Evolutionary conservation across 23 tunicate genomes (phyloP).

Genomic region (Styela clava): DNA sequence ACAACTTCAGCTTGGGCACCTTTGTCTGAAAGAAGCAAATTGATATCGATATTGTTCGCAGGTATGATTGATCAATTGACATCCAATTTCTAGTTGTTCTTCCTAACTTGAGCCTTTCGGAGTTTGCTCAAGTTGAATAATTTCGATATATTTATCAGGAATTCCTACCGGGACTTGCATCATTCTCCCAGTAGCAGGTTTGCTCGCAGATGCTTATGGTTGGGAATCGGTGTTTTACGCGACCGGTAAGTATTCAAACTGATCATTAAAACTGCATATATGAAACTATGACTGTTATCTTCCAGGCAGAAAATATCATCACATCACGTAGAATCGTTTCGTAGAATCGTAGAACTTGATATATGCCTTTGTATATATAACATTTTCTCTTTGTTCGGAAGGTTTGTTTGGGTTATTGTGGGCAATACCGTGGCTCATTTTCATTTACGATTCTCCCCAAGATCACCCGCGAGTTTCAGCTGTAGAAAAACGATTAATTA

Average conservation of each 20-base stretch:
- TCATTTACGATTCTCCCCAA: conserved; percentile 13
- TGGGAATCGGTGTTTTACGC: conserved; percentile 10
- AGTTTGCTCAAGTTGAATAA: too few relatives aligned
- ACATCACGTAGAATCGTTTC: too few relatives aligned
- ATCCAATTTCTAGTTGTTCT: background rate
- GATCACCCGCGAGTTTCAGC: conserved; percentile 11
- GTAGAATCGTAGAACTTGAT: too few relatives aligned
- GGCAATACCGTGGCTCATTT: conserved; percentile 12
- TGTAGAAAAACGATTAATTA: background rate
- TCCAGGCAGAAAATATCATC: too few relatives aligned
- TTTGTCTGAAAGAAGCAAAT: conserved; percentile 4
- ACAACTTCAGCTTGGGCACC: background rate
- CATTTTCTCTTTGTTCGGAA: too few relatives aligned
- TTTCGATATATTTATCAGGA: conserved; percentile 1
- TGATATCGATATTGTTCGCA: conserved; percentile 10
- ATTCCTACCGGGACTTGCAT: background rate
- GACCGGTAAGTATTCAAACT: background rate
- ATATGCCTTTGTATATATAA: too few relatives aligned
- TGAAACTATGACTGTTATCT: too few relatives aligned
- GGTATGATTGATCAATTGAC: background rate
- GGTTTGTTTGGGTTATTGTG: background rate
- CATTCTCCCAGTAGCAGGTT: conserved; percentile 6
- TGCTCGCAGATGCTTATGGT: background rate
- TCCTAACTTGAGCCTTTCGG: too few relatives aligned
- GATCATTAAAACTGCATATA: background rate